These are phyloP conservation scores for Stomatorhinus ivindoensis DNA, from an alignment of 2,113 vertebrate species.

Conservation along the genomic window DNA sequence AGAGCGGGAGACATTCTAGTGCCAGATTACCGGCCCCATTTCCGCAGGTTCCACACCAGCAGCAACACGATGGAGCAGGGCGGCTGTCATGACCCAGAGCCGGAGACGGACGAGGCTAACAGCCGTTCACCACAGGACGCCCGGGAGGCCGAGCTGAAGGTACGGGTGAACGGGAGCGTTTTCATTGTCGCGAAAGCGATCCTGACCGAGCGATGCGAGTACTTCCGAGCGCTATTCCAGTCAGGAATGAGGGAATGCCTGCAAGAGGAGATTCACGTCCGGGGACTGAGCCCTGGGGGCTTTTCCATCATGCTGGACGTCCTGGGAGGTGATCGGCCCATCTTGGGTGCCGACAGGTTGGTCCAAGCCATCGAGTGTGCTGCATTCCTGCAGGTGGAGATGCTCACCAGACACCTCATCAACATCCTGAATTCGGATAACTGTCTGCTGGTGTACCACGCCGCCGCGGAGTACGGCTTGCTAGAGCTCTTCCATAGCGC, in stretches of 20 bases:
- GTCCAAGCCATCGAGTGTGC: conserved; percentile 68
- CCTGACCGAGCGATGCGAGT: conserved; percentile 71
- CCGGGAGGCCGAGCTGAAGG: conserved; percentile 32
- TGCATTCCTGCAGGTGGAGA: conserved; percentile 72
- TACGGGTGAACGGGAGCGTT: conserved; percentile 62
- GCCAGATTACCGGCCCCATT: neutral
- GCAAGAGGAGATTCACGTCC: conserved; percentile 66
- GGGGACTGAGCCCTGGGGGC: conserved; percentile 57
- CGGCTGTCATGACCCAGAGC: neutral
- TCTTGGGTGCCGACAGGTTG: conserved; percentile 62
- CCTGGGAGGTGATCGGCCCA: conserved; percentile 59
- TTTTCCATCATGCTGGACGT: conserved; percentile 66
- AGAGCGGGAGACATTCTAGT: neutral
- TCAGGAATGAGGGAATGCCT: conserved; percentile 81
- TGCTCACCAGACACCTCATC: conserved; percentile 65
- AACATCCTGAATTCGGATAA: conserved; percentile 69
- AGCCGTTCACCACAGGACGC: neutral
- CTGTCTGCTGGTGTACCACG: conserved; percentile 74
- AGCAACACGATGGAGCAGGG: neutral
- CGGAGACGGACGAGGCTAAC: neutral
- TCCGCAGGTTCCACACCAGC: neutral
- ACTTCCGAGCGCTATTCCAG: conserved; percentile 80
- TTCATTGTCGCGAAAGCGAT: conserved; percentile 67
- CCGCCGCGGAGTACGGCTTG: conserved; percentile 72
- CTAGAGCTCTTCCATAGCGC: conserved; percentile 63